Evolutionary conservation across 2,113 vertebrate genomes (phyloP).

Genomic region (Anhinga anhinga): DNA sequence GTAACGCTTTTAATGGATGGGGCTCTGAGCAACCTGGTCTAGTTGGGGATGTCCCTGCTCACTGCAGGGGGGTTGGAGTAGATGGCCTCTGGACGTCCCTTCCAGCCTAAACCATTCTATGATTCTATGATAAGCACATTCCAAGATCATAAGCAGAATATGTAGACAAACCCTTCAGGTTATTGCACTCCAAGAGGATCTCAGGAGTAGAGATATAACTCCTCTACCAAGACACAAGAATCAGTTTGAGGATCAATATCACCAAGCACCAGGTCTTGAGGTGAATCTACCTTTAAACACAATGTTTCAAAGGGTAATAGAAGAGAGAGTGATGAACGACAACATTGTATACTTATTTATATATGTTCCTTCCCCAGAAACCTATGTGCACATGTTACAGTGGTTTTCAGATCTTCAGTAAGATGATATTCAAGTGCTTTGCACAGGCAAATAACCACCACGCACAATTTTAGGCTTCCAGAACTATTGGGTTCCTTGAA

Average conservation of each 20-base stretch:
- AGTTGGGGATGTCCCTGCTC: too few relatives aligned
- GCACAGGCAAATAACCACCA: neutral
- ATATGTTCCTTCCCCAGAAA: neutral
- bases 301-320: neutral
- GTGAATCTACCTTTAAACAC: neutral
- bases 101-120: too few relatives aligned
- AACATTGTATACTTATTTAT: neutral
- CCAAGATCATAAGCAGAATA: neutral
- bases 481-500: fast-evolving
- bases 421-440: neutral
- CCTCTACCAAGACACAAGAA: neutral
- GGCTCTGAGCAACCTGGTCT: too few relatives aligned
- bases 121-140: neutral
- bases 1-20: too few relatives aligned
- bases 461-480: neutral
- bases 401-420: neutral
- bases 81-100: too few relatives aligned
- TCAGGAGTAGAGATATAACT: neutral
- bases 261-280: too few relatives aligned
- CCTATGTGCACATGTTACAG: fast-evolving
- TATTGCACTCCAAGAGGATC: neutral
- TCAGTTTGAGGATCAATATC: neutral
- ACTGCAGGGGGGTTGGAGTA: too few relatives aligned
- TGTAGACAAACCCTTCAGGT: neutral
- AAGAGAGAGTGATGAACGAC: neutral